phyloP scores from a whole-genome alignment of 2,113 vertebrate species.

The Brachirus orientalis region DNA sequence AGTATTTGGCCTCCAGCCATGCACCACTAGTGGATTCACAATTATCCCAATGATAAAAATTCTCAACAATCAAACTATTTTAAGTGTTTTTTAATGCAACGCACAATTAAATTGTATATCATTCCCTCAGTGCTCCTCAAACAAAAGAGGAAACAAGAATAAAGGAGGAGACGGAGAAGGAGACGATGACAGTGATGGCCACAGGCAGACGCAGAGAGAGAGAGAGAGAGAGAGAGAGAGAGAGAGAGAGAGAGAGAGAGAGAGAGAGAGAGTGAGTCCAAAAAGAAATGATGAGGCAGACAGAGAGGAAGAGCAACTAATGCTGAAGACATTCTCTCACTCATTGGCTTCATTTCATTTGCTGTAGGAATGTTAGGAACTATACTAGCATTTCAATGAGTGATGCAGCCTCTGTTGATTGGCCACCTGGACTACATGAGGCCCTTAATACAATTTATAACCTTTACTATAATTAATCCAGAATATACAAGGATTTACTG shows the following conservation, averaged over 20 bases:
- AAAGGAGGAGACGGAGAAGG: background rate
- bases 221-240: background rate
- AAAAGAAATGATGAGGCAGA: background rate
- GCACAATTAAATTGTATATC: no score
- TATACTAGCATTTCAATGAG: conserved; percentile 5
- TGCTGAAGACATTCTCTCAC: background rate
- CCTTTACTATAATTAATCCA: background rate
- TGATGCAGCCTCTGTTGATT: background rate
- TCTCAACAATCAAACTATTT: no score
- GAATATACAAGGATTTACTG: no score
- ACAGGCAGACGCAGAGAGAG: background rate
- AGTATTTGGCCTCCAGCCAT: no score
- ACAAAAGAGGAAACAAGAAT: background rate
- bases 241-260: background rate
- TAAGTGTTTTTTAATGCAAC: no score
- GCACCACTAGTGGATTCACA: no score
- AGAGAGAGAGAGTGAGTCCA: background rate
- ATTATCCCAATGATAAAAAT: no score
- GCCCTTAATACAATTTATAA: background rate
- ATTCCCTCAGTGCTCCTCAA: no score
- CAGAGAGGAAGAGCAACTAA: no score
- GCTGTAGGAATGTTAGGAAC: conserved; percentile 1
- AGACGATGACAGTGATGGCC: background rate
- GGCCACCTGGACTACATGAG: background rate
- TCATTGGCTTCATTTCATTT: conserved; percentile 20